Base-by-base conservation (phyloP, 2,113 vertebrate species). In the Alexandromys fortis region DNA sequence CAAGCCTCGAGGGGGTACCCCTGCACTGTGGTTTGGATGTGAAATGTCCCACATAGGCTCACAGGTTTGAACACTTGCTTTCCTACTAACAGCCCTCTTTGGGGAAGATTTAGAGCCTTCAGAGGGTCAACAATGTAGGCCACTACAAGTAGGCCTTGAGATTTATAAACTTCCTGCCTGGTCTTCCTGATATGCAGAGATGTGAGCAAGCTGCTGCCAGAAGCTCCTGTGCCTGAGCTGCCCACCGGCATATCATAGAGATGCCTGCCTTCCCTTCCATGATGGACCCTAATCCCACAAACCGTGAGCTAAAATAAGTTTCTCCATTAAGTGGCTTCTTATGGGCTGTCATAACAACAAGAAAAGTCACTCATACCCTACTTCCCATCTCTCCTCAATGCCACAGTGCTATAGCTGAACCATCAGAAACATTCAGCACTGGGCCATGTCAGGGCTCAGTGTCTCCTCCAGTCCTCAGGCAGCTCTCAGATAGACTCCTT, bases 1-100 rank as follows among this genome's bases (percentile, higher is more conserved):
- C 0, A 58, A 58, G 55, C 6, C 63, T 19, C 22, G 3, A 0
- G 2, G 13, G 61, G 7, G 13, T 68, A 16, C 33, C 72, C 24
- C 28, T 52, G 13, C n/a, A 87, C 5, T 42, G 3, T 19, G 13
- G 35, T 73, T 17, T 73, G 49, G 30, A 55, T 38, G 7, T 42
- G 9, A 21, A 42, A 28, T 28, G 13, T 19, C 13, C 33, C 33
- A 24, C 22, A 42, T 2, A 19, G 33, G 26, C n/a, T 42, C 24
- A 58, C 3, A 7, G 2, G 1, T 38, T 30, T 55, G 49, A 88
- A 72, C 22, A 17, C 14, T 58, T 19, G 8, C 13, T 58, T 24
- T 26, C 68, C 24, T 42, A 16, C 4, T 58, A 38, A 38, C 21
- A 42, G 47, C 7, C 10, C 26, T 75, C 35, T 30, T 73, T 42